Conservation (phyloP, 1,140 invertebrate genomes). For the Lasioglossum albipes region DNA sequence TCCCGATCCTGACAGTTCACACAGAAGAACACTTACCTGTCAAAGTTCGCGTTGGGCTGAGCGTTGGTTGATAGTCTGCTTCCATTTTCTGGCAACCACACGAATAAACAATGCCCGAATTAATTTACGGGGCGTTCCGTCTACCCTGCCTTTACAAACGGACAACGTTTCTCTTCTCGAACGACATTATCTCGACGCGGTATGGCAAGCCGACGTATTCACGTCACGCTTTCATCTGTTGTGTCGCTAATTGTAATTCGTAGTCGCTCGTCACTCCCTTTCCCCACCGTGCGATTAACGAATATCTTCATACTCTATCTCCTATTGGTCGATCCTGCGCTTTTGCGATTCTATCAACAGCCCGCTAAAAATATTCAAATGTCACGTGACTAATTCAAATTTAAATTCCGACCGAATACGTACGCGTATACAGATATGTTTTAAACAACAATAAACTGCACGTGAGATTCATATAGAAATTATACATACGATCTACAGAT, state of each 20-base stretch:
- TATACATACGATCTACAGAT: no score
- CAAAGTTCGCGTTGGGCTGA: constrained; percentile 71
- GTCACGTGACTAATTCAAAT: constrained; percentile 25
- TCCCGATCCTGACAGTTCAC: constrained; percentile 7
- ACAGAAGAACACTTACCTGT: constrained; percentile 63
- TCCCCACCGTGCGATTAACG: constrained; percentile 50
- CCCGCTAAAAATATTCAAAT: constrained; percentile 39
- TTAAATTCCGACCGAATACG: constrained; percentile 2
- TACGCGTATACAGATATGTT: background rate
- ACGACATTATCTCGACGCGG: constrained; percentile 52
- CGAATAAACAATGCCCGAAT: constrained; percentile 14
- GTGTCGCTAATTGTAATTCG: constrained; percentile 54
- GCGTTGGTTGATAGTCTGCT: constrained; percentile 73
- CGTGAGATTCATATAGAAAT: no score
- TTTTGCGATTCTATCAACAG: background rate
- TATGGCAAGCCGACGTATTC: constrained; percentile 43
- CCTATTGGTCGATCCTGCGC: constrained; percentile 28
- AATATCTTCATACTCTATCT: constrained; percentile 49
- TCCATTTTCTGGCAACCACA: constrained; percentile 64
- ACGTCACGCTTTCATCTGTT: constrained; percentile 65
- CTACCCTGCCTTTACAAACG: constrained; percentile 32
- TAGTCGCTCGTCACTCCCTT: constrained; percentile 54
- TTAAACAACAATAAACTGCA: no score
- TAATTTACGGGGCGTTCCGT: constrained; percentile 1
- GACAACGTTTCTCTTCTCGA: constrained; percentile 30